Evolutionary conservation across 2,797 vertebrate genomes (phyloP).

Genomic region (Iguana delicatissima): DNA sequence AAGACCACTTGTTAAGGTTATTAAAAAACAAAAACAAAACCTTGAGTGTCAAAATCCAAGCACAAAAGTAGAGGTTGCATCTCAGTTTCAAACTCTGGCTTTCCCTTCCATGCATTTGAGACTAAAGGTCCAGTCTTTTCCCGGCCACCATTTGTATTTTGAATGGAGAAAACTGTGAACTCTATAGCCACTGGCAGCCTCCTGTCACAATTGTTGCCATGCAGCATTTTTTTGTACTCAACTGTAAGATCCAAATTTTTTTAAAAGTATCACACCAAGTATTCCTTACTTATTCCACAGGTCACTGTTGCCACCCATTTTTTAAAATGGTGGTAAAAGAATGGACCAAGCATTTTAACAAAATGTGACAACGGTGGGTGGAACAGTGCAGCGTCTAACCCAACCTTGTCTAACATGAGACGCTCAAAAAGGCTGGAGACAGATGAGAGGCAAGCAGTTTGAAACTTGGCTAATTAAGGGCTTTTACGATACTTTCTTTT

Average conservation of each 20-base stretch:
- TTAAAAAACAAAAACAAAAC: not conserved
- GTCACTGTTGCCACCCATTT: not conserved
- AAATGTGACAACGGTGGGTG: not conserved
- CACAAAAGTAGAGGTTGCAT: not conserved
- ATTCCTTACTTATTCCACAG: not conserved
- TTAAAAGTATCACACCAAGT: too few relatives aligned
- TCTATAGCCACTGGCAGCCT: rapidly evolving
- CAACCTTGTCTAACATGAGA: not conserved
- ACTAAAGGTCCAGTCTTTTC: not conserved
- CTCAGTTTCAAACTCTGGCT: not conserved
- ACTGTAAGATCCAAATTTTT: not conserved
- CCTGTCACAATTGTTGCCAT: not conserved
- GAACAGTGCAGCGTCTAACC: not conserved
- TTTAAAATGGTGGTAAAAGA: not conserved
- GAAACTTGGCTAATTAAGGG: not conserved
- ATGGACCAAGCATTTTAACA: not conserved
- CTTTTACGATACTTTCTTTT: too few relatives aligned
- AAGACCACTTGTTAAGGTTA: not conserved
- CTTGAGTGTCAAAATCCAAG: not conserved
- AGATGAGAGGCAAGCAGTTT: not conserved
- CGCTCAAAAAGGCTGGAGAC: not conserved
- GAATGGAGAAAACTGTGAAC: not conserved
- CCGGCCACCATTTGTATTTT: not conserved
- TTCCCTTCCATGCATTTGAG: not conserved
- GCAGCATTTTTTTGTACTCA: not conserved